Conservation (phyloP, 2,888 invertebrate genomes). For the Theretra japonica region DNA sequence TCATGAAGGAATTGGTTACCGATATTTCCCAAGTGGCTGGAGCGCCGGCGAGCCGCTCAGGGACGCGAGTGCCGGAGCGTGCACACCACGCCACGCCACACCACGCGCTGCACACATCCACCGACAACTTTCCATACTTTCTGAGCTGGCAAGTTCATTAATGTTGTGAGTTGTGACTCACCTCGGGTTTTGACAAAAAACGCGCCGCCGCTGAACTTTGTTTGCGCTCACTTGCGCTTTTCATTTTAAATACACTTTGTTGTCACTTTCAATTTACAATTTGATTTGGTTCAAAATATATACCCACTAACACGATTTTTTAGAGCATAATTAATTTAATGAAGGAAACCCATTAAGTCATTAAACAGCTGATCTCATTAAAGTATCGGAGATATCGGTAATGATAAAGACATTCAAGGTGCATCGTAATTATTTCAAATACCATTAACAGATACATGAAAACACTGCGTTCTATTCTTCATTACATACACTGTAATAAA, state of each 20-base stretch:
- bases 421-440: neutral
- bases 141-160: slow-evolving; percentile 22
- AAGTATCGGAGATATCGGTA: too few species aligned
- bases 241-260: slow-evolving; percentile 15
- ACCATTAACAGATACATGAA: neutral
- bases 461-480: neutral
- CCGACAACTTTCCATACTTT: slow-evolving; percentile 18
- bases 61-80: neutral
- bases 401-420: neutral
- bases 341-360: too few species aligned
- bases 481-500: neutral
- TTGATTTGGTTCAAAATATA: neutral
- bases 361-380: too few species aligned
- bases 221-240: slow-evolving; percentile 24
- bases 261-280: neutral
- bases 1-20: slow-evolving; percentile 22
- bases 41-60: neutral
- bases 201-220: neutral
- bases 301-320: neutral
- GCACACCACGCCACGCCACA: neutral
- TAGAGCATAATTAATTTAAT: neutral
- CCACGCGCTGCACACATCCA: neutral
- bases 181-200: slow-evolving; percentile 27
- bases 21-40: slow-evolving; percentile 18
- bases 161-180: slow-evolving; percentile 21